phyloP scores from a whole-genome alignment of 1,140 invertebrate species.

The Cyclina sinensis region DNA sequence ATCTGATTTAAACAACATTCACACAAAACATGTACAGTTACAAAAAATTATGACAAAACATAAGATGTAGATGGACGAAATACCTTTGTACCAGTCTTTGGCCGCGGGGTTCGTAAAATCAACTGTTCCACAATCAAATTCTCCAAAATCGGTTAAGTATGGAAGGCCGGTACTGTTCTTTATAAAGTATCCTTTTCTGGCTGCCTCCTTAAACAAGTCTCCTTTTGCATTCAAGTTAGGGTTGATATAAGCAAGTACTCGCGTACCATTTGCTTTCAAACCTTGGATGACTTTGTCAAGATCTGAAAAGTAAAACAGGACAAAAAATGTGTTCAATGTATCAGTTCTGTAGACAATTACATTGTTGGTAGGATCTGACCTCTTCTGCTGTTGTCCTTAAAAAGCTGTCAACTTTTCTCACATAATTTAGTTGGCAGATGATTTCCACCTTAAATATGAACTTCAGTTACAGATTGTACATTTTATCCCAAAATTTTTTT shows the following conservation, averaged over 20 bases:
- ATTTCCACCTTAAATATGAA: no score
- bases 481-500: no score
- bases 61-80: not conserved
- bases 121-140: constrained; percentile 84
- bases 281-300: constrained; percentile 80
- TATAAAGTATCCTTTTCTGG: constrained; percentile 81
- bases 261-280: constrained; percentile 78
- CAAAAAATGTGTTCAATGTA: no score
- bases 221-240: constrained; percentile 85
- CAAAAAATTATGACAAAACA: not conserved
- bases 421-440: no score
- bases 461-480: no score
- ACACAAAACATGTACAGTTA: not conserved
- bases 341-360: no score
- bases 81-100: constrained; percentile 85
- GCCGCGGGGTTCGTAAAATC: constrained; percentile 84
- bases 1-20: no score
- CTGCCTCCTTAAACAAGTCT: constrained; percentile 81
- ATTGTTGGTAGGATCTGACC: no score
- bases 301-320: constrained; percentile 69
- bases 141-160: constrained; percentile 84
- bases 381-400: no score
- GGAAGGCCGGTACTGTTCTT: constrained; percentile 75
- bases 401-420: no score
- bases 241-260: constrained; percentile 86